Conservation (phyloP, 2,113 vertebrate species). For the Corythornis cristatus region DNA sequence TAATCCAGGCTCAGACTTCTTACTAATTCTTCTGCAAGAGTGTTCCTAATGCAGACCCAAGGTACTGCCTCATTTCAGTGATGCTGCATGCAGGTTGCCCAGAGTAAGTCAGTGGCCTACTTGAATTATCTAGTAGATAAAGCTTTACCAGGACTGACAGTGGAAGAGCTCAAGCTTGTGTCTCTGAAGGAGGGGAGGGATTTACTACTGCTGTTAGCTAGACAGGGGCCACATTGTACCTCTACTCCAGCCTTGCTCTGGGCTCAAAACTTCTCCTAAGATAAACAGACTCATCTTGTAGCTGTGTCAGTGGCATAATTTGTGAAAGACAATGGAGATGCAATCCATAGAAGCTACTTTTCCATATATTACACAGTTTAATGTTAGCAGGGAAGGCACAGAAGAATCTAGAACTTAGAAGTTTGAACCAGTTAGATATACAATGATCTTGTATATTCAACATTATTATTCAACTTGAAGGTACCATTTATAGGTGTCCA, state of each 20-base stretch:
- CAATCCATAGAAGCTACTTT: background rate
- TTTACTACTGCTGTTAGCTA: background rate
- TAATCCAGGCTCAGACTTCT: background rate
- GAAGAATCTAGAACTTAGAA: background rate
- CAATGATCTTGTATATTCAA: background rate
- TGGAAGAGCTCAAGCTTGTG: background rate
- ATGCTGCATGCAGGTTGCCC: background rate
- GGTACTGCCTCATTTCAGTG: accelerated
- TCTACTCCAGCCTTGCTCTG: background rate
- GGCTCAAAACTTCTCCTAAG: background rate
- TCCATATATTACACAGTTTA: background rate
- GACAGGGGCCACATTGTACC: accelerated
- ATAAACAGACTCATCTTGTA: background rate
- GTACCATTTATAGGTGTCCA: background rate
- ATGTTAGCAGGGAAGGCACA: background rate
- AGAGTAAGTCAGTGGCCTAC: background rate
- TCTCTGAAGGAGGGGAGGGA: background rate
- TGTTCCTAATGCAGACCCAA: background rate
- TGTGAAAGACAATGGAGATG: background rate
- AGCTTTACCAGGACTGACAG: background rate
- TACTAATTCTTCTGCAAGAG: background rate
- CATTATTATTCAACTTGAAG: background rate
- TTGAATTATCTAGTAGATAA: background rate
- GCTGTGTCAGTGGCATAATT: background rate
- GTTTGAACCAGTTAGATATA: background rate